Percentiles rank a stretch among this genome's conserved stretches.
phyloP scores from a whole-genome alignment of 2,888 invertebrate species.

The Dimorphilus gyrociliatus region DNA sequence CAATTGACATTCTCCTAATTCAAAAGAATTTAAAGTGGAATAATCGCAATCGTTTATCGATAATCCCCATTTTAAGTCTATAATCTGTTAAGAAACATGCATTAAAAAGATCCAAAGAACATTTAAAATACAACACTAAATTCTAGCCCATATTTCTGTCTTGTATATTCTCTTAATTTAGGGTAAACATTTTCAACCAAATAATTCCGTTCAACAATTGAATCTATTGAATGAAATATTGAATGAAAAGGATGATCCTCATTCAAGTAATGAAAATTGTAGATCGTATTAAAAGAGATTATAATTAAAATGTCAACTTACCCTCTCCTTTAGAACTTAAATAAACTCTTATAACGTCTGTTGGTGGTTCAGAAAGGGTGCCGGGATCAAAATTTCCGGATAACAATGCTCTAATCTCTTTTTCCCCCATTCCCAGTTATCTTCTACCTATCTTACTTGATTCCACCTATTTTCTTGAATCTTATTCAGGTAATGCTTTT shows the following conservation, averaged over 20 bases:
- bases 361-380: slow-evolving; percentile 14
- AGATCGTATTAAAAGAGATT: not conserved
- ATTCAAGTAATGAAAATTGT: not conserved
- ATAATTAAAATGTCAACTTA: slow-evolving; percentile 9
- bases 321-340: slow-evolving; percentile 19
- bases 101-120: no score
- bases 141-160: slow-evolving; percentile 24
- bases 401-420: slow-evolving; percentile 3
- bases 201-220: slow-evolving; percentile 18
- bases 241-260: not conserved
- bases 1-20: slow-evolving; percentile 20
- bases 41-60: slow-evolving; percentile 9
- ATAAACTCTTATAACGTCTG: slow-evolving; percentile 18
- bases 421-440: no score
- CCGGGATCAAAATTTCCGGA: slow-evolving; percentile 5
- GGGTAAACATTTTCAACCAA: slow-evolving; percentile 22
- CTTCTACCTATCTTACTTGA: no score
- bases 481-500: no score
- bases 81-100: slow-evolving; percentile 15
- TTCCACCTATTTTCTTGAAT: no score
- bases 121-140: no score
- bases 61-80: slow-evolving; percentile 27
- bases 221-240: slow-evolving; percentile 16
- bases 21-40: slow-evolving; percentile 6
- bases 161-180: slow-evolving; percentile 22